These are phyloP conservation scores for Lutjanus argentimaculatus DNA, from an alignment of 2,797 vertebrate species.

Conservation along the genomic window DNA sequence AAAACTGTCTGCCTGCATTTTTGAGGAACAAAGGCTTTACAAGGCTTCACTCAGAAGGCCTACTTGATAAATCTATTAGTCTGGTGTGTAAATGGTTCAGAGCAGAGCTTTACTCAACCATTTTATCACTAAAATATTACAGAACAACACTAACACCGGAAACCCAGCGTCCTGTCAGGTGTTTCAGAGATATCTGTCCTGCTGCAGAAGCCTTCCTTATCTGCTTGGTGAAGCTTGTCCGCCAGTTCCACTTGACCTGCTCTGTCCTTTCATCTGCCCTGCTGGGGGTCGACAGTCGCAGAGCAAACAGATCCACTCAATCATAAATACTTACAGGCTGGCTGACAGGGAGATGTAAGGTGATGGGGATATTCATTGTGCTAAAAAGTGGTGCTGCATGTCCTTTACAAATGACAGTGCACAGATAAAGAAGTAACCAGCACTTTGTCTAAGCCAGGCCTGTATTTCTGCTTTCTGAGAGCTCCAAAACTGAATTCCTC, in stretches of 20 bases:
- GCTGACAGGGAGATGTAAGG: slow-evolving; percentile 9
- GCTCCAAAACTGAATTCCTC: slow-evolving; percentile 1
- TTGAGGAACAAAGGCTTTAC: not conserved
- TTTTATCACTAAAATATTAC: no score
- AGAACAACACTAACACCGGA: slow-evolving; percentile 21
- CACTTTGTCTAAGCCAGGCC: not conserved
- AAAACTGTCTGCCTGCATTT: slow-evolving; percentile 9
- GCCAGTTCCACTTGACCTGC: slow-evolving; percentile 66
- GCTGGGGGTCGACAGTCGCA: slow-evolving; percentile 34
- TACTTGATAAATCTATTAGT: not conserved
- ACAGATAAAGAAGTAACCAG: not conserved
- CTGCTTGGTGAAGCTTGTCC: slow-evolving; percentile 48
- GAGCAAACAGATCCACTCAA: slow-evolving; percentile 33
- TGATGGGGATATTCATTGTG: slow-evolving; percentile 27
- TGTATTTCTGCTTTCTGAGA: not conserved
- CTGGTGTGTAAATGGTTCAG: not conserved
- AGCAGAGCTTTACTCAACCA: not conserved
- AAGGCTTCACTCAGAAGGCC: not conserved
- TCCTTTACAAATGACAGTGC: slow-evolving; percentile 25
- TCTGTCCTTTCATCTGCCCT: slow-evolving; percentile 54
- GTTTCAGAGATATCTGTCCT: slow-evolving; percentile 39
- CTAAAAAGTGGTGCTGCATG: not conserved
- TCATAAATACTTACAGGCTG: slow-evolving; percentile 47
- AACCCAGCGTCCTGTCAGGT: slow-evolving; percentile 64
- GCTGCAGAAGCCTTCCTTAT: slow-evolving; percentile 57